Base-by-base conservation (phyloP, 2,113 vertebrate species). In the Pomatorhinus ruficollis region DNA sequence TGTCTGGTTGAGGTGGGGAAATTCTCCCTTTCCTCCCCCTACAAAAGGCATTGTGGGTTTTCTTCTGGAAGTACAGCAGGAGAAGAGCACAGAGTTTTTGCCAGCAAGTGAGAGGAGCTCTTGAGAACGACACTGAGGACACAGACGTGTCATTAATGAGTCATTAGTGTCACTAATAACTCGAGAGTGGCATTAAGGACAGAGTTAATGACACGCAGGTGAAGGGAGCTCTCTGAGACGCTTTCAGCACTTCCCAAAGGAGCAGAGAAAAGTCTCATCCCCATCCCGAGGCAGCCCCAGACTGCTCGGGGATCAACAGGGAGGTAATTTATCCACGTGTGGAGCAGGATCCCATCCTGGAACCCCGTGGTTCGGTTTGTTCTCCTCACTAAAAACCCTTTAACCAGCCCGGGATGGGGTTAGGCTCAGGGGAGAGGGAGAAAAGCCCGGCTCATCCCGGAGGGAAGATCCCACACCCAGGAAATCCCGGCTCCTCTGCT, bases 321-420 rank as follows among this genome's bases (percentile, higher is more conserved):
- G 76, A 77, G 50, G 50, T 17, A 21, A 96, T 85, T 94, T 42
- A 89, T 42, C 80, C 40, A 4, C 2, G 9, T 10, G 21, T n/a
- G 54, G 37, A 27, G 56, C 64, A 69, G 77, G 24, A 61, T 20
- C 28, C 28, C 19, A 45, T 57, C 59, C 61, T 69, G 56, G 83
- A 86, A 7, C 23, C 19, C 59, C 5, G 13, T 12, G 57, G 35
- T 76, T 97, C 21, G 45, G 50, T 37, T n/a, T 25, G 60, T 50
- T 93, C 52, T 75, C 72, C 76, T 80, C 66, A 28, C 82, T n/a
- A 16, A 81, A 35, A 81, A 35, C 56, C 40, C 71, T 94, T 39
- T 20, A 49, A 56, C 37, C 68, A 10, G 24, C 47, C 69, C 13
- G 4, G 52, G 7, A 3, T 12, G 35, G 86, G 57, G 27, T 8